Evolutionary conservation across 2,113 vertebrate species (phyloP).

Genomic region (Trinectes maculatus): DNA sequence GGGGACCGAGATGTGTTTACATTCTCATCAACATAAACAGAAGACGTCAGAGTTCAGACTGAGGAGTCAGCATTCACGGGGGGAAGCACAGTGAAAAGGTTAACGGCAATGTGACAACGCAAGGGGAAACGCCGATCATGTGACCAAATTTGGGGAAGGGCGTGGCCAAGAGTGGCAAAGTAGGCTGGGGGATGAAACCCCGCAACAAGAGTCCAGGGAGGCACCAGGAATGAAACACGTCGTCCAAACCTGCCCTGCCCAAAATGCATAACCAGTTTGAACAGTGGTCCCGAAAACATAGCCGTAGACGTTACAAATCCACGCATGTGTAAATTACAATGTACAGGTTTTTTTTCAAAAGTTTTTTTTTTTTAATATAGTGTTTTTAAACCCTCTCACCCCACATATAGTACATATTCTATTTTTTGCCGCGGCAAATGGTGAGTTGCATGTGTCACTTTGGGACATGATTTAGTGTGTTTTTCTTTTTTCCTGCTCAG

Average conservation of each 20-base stretch:
- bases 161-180: conserved; percentile 14
- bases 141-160: conserved; percentile 41
- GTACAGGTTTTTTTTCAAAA: conserved; percentile 71
- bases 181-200: conserved; percentile 31
- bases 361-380: conserved; percentile 37
- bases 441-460: conserved; percentile 77
- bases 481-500: conserved; percentile 65
- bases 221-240: conserved; percentile 47
- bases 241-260: conserved; percentile 41
- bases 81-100: conserved; percentile 82
- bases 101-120: conserved; percentile 56
- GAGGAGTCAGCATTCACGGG: conserved; percentile 42
- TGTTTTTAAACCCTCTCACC: conserved; percentile 58
- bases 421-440: conserved; percentile 69
- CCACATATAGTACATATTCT: conserved; percentile 62
- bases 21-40: conserved; percentile 75
- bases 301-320: conserved; percentile 72
- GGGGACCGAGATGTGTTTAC: conserved; percentile 54
- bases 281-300: conserved; percentile 69
- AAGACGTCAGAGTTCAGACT: conserved; percentile 56
- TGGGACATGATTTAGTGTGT: conserved; percentile 58
- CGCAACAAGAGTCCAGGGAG: conserved; percentile 44
- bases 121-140: conserved; percentile 47
- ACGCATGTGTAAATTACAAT: conserved; percentile 80
- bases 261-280: conserved; percentile 54